A percentile compares a stretch with the other conserved stretches of the same genome.
phyloP scores from a whole-genome alignment of 2,888 invertebrate genomes.

The Esperia sulphurella region DNA sequence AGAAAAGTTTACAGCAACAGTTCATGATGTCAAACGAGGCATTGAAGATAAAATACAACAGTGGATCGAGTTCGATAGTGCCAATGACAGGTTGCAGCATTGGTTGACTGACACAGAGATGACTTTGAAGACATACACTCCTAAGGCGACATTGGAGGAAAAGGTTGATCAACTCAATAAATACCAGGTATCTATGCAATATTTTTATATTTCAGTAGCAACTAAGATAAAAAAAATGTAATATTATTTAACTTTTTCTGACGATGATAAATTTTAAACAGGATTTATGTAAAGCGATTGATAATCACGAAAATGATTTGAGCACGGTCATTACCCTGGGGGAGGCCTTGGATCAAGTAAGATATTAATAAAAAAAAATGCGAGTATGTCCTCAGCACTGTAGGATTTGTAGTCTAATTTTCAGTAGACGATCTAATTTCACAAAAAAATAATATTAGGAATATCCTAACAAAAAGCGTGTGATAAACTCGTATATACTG shows the following conservation, averaged over 20 bases:
- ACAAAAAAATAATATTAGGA: constrained; percentile 39
- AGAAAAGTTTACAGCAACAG: constrained; percentile 88
- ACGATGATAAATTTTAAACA: constrained; percentile 63
- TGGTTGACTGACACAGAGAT: constrained; percentile 94
- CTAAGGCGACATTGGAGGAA: constrained; percentile 91
- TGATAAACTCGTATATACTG: constrained; percentile 11
- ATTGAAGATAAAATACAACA: constrained; percentile 91
- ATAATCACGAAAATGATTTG: constrained; percentile 84
- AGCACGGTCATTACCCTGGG: constrained; percentile 86
- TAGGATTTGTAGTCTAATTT: constrained; percentile 64
- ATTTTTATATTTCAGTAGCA: constrained; percentile 5
- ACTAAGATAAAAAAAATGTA: neutral
- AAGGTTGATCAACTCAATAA: constrained; percentile 93
- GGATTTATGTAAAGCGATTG: constrained; percentile 87
- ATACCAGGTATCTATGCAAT: constrained; percentile 85
- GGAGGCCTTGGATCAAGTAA: constrained; percentile 92
- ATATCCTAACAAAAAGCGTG: constrained; percentile 34
- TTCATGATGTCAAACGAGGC: constrained; percentile 87
- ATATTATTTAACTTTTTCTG: neutral
- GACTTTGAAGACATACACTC: constrained; percentile 89
- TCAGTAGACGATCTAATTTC: constrained; percentile 67
- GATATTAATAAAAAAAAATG: constrained; percentile 45
- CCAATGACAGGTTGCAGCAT: constrained; percentile 87
- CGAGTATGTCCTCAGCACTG: constrained; percentile 49
- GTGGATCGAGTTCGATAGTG: constrained; percentile 94